phyloP scores from a whole-genome alignment of 2,113 vertebrate species.

The Nyctereutes procyonoides region DNA sequence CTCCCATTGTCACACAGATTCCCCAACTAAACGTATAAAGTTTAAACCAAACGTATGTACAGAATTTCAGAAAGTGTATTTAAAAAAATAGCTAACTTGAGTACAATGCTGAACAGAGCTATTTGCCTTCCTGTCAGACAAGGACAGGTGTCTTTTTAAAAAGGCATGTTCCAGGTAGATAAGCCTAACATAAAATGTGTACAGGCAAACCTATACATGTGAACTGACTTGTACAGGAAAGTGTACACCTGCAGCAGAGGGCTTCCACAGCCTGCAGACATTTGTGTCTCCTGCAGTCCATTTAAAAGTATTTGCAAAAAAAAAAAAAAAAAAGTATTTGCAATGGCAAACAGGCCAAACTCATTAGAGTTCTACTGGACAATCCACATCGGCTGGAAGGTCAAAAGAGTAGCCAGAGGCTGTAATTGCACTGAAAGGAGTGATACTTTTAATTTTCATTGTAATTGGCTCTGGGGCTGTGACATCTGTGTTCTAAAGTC shows the following conservation, averaged over 20 bases:
- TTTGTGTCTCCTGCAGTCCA: background rate
- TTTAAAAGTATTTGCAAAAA: background rate
- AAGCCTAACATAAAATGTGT: background rate
- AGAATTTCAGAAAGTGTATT: constrained; percentile 6
- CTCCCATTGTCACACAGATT: background rate
- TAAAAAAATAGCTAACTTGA: background rate
- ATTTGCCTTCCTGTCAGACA: background rate
- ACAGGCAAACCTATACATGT: background rate
- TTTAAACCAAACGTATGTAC: background rate
- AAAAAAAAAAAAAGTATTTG: background rate
- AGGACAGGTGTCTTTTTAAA: background rate
- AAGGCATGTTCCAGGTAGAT: background rate
- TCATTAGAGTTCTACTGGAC: constrained; percentile 89
- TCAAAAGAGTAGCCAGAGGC: constrained; percentile 89
- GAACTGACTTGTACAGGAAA: background rate
- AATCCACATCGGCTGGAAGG: constrained; percentile 91
- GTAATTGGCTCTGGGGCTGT: constrained; percentile 88
- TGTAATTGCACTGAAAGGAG: constrained; percentile 86
- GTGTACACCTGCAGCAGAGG: background rate
- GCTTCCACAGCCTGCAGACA: too few species aligned
- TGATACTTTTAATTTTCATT: constrained; percentile 91
- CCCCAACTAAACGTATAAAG: background rate
- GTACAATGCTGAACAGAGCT: background rate
- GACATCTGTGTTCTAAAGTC: constrained; percentile 89
- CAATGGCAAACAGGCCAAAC: background rate